phyloP scores from a whole-genome alignment of 2,888 invertebrate genomes.

The Caenorhabditis sp. region DNA sequence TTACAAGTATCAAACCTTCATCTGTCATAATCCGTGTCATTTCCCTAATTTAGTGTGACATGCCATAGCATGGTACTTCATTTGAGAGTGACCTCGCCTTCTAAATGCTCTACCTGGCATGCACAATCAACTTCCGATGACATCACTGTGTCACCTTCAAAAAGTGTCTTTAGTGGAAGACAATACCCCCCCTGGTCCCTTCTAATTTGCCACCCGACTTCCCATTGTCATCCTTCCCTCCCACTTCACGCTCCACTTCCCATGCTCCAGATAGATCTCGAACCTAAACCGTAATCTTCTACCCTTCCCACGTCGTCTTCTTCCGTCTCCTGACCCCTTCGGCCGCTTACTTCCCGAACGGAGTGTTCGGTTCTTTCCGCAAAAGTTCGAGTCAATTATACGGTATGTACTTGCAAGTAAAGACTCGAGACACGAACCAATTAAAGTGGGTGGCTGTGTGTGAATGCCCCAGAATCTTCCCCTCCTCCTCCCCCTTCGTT shows the following conservation, averaged over 20 bases:
- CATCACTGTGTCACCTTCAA: slow-evolving; percentile 41
- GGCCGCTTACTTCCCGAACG: slow-evolving; percentile 33
- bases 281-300: neutral
- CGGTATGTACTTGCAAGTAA: slow-evolving; percentile 62
- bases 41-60: slow-evolving; percentile 5
- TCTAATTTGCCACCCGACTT: slow-evolving; percentile 35
- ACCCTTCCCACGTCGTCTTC: slow-evolving; percentile 27
- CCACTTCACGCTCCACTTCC: slow-evolving; percentile 45
- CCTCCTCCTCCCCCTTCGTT: neutral
- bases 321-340: slow-evolving; percentile 35
- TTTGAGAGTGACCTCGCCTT: neutral
- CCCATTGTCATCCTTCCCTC: slow-evolving; percentile 31
- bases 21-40: neutral
- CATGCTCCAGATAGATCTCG: slow-evolving; percentile 13
- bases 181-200: slow-evolving; percentile 36
- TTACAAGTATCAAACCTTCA: neutral
- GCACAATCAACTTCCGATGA: slow-evolving; percentile 17
- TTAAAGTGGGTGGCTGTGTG: slow-evolving; percentile 52
- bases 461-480: slow-evolving; percentile 55
- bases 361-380: slow-evolving; percentile 54
- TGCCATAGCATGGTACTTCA: slow-evolving; percentile 4
- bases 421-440: slow-evolving; percentile 59
- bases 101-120: neutral
- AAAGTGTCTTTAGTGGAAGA: slow-evolving; percentile 35
- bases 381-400: slow-evolving; percentile 62